Evolutionary conservation across 2,797 vertebrate species (phyloP).

Genomic region (Galaxias olidus): DNA sequence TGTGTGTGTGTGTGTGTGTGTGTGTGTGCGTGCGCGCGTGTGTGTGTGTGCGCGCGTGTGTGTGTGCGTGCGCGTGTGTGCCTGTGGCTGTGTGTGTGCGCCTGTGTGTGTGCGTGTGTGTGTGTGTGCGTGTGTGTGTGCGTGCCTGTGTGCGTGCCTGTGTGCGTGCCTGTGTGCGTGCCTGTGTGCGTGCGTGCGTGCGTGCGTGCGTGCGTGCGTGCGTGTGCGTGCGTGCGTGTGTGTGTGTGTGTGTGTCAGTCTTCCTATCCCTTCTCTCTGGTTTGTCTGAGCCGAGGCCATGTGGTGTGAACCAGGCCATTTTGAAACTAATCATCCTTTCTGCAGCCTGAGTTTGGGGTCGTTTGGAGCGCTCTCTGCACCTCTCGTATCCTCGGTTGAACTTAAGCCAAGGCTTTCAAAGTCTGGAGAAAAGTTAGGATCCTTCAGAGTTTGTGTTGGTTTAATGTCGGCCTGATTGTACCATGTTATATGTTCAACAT

Average conservation of each 20-base stretch:
- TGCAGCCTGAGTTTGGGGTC: too few species aligned
- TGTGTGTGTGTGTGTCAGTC: slow-evolving; percentile 1
- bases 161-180: slow-evolving; percentile 6
- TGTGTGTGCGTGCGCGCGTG: slow-evolving; percentile 6
- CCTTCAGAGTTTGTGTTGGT: too few species aligned
- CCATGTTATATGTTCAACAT: too few species aligned
- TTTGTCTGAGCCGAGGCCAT: too few species aligned
- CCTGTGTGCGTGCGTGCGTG: slow-evolving; percentile 8
- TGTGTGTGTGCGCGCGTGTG: slow-evolving; percentile 9
- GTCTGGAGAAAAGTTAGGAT: too few species aligned
- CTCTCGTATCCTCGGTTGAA: too few species aligned
- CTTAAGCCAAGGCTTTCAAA: too few species aligned
- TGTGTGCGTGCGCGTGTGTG: slow-evolving; percentile 9
- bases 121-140: background rate
- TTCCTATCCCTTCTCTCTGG: too few species aligned
- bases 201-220: slow-evolving; percentile 9
- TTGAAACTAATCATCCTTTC: too few species aligned
- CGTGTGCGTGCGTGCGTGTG: slow-evolving; percentile 1
- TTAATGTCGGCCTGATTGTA: too few species aligned
- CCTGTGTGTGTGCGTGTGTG: slow-evolving; percentile 1
- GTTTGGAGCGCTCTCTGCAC: too few species aligned
- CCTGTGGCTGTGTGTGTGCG: background rate
- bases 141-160: background rate
- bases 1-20: slow-evolving; percentile 3
- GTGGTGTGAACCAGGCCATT: too few species aligned